Evolutionary conservation across 2,888 invertebrate species (phyloP).

Genomic region (Cabera pusaria): DNA sequence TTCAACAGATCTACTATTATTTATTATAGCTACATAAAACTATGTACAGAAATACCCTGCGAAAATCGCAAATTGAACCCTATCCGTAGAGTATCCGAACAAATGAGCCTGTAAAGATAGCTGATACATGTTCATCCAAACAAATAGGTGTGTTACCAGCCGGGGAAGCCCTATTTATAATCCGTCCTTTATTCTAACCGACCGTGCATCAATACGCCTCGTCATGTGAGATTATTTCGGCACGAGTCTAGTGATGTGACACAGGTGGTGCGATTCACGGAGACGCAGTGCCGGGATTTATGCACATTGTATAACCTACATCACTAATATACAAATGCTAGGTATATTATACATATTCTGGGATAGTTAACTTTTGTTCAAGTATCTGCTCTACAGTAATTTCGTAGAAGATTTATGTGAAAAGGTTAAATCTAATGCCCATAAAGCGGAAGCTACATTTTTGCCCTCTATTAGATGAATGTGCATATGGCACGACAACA

Average conservation of each 20-base stretch:
- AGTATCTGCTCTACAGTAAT: too few relatives aligned
- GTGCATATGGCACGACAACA: too few relatives aligned
- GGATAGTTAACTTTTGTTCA: too few relatives aligned
- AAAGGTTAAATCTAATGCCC: too few relatives aligned
- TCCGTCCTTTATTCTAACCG: conserved; percentile 32
- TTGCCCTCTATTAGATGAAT: too few relatives aligned
- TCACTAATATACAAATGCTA: too few relatives aligned
- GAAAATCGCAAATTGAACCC: conserved; percentile 5
- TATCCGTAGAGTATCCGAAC: conserved; percentile 14
- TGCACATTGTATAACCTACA: not conserved
- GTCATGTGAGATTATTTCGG: conserved; percentile 43
- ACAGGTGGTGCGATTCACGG: conserved; percentile 25
- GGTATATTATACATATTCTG: too few relatives aligned
- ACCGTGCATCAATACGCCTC: conserved; percentile 36
- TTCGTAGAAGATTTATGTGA: too few relatives aligned
- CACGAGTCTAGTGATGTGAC: conserved; percentile 26
- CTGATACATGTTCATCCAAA: conserved; percentile 25
- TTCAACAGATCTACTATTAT: too few relatives aligned
- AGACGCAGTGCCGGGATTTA: conserved; percentile 12
- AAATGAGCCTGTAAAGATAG: conserved; percentile 14
- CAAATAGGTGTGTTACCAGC: conserved; percentile 30
- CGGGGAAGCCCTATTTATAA: conserved; percentile 30
- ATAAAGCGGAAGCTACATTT: too few relatives aligned
- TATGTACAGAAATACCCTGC: too few relatives aligned
- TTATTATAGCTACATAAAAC: too few relatives aligned